Evolutionary conservation across 2,113 vertebrate genomes (phyloP), one percentile per base, ranked within the genome.

Genomic region (Desmodus rotundus): DNA sequence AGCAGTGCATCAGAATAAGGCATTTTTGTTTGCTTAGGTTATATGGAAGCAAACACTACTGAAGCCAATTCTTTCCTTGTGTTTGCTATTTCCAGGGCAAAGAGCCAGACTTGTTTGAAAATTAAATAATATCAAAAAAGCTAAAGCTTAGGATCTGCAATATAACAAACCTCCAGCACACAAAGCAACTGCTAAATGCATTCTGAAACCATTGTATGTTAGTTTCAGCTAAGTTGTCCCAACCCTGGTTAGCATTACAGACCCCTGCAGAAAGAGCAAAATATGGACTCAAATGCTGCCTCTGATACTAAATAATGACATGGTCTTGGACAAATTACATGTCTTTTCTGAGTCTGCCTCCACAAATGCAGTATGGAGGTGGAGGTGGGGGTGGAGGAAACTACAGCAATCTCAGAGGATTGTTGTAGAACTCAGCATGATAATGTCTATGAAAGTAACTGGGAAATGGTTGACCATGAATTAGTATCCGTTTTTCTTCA

Each of bases 241-340:
- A 74, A 26, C 31, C 12, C 77, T 26, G 16, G 43, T 33, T 52
- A n/a, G 20, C 86, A 78, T 31, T 58, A 77, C 12, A 65, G 76
- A 56, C 24, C 6, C 7, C 15, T 72, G 17, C 1, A 90, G 31
- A 63, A 89, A 87, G 41, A 83, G 7, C 28, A 56, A 84, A 91
- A 61, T 68, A 33, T 70, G 45, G 28, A 19, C 74, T 91, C 83
- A 86, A 93, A 83, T 63, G 15, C 54, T 92, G 54, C 19, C 50
- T 87, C 74, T 65, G 38, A 7, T 36, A 45, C 17, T 87, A 87
- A 94, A 65, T 67, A 89, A 54, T 67, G 89, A 3, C 73, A 45
- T 89, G 61, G 91, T 86, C 47, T 86, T 63, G 33, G 89, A 91
- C 78, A 89, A 94, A 89, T 78, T 24, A 80, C 22, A 22, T 88